Base-by-base conservation (phyloP, 2,888 invertebrate genomes). In the Rhamphomyia laevipes region DNA sequence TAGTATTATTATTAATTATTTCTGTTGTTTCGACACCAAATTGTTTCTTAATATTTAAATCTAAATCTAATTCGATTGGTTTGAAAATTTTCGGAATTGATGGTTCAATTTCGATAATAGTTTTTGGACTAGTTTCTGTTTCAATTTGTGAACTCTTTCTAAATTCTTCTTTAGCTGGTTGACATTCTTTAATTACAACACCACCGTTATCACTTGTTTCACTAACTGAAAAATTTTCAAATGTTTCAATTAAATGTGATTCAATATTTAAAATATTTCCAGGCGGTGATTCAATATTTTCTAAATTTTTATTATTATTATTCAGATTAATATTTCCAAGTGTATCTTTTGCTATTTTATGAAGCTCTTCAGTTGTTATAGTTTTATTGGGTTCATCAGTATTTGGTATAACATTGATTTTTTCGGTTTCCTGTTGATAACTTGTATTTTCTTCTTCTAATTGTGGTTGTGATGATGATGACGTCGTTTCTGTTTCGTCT, bases 191-290 rank as follows among this genome's bases (percentile, higher is more conserved):
- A 30, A 67, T 66, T 48, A 63, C 63, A 44, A 68, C 63, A 18
- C 56, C 56, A 45, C 53, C 52, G 21, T 35, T 37, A 41, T 50
- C 55, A 54, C 67, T 65, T 47, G 61, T 59, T 45, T 58, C 59
- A 45, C 57, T 56, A 10, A 61, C 56, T 50, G 57, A 55, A 48
- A 55, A 57, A 50, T 61, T 60, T 51, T 61, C 59, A 47, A 62
- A 61, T 53, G 64, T 64, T 63, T 68, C 68, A 49, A 68, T 69
- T 27, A 68, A 59, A 58, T 68, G 67, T 52, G 68, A 68, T 58
- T 68, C 68, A 50, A 68, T 63, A 51, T 68, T 63, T 44, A 66
- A 57, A 49, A 68, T 57, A 51, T 61, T 58, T 3, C 18, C 15
- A 31, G 12, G n/a, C 46, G 15, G n/a, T 33, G 33, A 33, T 35